phyloP scores from a whole-genome alignment of 2,888 invertebrate species.

The Resseliella maxima region DNA sequence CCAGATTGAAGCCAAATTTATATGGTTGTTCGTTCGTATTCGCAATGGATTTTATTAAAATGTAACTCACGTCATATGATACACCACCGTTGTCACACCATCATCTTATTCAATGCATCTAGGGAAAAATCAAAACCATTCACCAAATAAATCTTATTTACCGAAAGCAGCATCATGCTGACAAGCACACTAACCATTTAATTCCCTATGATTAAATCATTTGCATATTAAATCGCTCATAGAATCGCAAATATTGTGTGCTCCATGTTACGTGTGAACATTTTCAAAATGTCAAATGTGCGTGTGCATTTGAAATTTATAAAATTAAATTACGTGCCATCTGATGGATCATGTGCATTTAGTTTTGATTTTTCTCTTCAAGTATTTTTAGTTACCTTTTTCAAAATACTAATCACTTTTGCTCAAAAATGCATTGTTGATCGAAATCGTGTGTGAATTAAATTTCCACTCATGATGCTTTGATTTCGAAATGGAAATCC shows the following conservation, averaged over 20 bases:
- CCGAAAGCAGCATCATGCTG: conserved; percentile 39
- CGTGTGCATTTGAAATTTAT: background rate
- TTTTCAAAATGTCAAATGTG: background rate
- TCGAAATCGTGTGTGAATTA: too few species aligned
- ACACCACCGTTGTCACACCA: background rate
- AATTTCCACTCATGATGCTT: too few species aligned
- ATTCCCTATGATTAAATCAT: conserved; percentile 49
- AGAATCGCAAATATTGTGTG: background rate
- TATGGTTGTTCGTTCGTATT: background rate
- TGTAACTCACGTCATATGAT: conserved; percentile 1
- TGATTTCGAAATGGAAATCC: too few species aligned
- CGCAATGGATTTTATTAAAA: background rate
- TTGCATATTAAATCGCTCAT: conserved; percentile 41
- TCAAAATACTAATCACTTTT: background rate
- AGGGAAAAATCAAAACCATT: conserved; percentile 18
- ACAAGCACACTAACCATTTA: conserved; percentile 51
- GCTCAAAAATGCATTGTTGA: too few species aligned
- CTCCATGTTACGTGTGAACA: background rate
- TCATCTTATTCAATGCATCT: too few species aligned
- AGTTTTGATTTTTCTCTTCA: background rate
- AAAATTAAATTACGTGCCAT: conserved; percentile 20
- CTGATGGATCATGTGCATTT: background rate
- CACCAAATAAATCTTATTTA: conserved; percentile 1
- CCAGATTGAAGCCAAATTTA: background rate
- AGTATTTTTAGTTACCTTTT: background rate